Percentiles rank a stretch among this genome's conserved stretches.
phyloP scores from a whole-genome alignment of 2,888 invertebrate species.

The Spodoptera littoralis region DNA sequence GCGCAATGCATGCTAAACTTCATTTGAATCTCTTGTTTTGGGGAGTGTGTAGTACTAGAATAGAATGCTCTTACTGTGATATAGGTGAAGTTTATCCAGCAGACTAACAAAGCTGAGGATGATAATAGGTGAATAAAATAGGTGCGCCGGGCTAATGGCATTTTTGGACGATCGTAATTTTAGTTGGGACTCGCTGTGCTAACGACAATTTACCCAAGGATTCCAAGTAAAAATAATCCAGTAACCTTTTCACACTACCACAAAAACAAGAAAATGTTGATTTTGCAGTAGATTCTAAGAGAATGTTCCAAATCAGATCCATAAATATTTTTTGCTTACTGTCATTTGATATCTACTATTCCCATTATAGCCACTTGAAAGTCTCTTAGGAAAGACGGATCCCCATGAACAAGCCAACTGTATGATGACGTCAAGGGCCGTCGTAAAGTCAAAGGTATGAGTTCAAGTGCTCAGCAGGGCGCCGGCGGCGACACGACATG shows the following conservation, averaged over 20 bases:
- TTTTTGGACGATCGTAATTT: conserved; percentile 40
- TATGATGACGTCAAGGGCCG: conserved; percentile 43
- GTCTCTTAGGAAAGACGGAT: not conserved
- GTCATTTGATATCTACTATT: too few relatives aligned
- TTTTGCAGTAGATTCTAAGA: too few relatives aligned
- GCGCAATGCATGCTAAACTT: conserved; percentile 22
- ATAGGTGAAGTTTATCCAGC: conserved; percentile 56
- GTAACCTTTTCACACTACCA: too few relatives aligned
- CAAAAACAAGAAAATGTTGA: too few relatives aligned
- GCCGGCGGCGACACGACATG: conserved; percentile 63
- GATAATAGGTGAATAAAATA: conserved; percentile 43
- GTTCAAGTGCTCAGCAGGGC: conserved; percentile 69
- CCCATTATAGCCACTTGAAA: too few relatives aligned
- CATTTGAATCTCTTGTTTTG: conserved; percentile 7
- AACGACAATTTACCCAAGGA: not conserved
- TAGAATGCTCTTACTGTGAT: conserved; percentile 51
- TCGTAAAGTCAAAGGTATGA: conserved; percentile 49
- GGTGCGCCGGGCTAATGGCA: conserved; percentile 23
- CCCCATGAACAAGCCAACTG: conserved; percentile 5
- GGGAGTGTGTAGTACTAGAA: conserved; percentile 21
- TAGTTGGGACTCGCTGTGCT: not conserved
- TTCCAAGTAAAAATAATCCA: too few relatives aligned
- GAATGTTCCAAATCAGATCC: too few relatives aligned
- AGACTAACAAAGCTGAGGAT: conserved; percentile 58
- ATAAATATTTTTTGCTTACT: too few relatives aligned